phyloP scores from a whole-genome alignment of 2,888 invertebrate genomes.

The Cheilosia scutellata region DNA sequence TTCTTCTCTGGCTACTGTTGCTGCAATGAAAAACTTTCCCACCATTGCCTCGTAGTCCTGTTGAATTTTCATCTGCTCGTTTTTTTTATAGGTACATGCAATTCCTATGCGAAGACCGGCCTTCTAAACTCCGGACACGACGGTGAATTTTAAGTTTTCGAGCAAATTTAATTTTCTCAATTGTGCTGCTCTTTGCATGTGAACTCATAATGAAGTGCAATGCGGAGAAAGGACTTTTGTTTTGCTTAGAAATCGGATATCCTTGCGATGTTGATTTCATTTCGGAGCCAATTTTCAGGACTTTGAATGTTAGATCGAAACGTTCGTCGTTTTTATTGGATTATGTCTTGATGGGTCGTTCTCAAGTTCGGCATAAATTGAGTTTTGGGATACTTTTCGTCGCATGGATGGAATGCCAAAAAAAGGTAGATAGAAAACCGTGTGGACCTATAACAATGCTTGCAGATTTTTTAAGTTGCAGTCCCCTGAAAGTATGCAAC shows the following conservation, averaged over 20 bases:
- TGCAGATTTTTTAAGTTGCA: too few relatives aligned
- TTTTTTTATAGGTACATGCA: background rate
- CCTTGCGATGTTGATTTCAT: slow-evolving; percentile 65
- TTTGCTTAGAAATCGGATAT: slow-evolving; percentile 50
- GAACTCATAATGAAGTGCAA: slow-evolving; percentile 22
- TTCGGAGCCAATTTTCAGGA: slow-evolving; percentile 49
- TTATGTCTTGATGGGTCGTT: slow-evolving; percentile 36
- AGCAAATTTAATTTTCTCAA: slow-evolving; percentile 51
- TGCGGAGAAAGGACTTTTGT: slow-evolving; percentile 23
- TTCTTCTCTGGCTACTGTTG: background rate
- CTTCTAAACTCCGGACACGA: slow-evolving; percentile 16
- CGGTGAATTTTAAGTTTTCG: slow-evolving; percentile 47
- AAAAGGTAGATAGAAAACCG: too few relatives aligned
- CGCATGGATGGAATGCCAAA: background rate
- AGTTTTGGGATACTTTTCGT: background rate
- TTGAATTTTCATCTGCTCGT: background rate
- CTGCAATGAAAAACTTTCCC: slow-evolving; percentile 10
- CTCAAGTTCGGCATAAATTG: slow-evolving; percentile 38
- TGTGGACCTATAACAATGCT: too few relatives aligned
- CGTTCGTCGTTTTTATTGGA: slow-evolving; percentile 39
- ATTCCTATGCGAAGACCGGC: slow-evolving; percentile 14
- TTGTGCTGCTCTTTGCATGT: slow-evolving; percentile 19
- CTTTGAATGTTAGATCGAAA: slow-evolving; percentile 34
- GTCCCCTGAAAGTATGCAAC: too few relatives aligned
- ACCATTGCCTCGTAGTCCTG: slow-evolving; percentile 18